These are phyloP conservation scores for Pseudomyrmex gracilis DNA, from an alignment of 1,140 invertebrate genomes.

Conservation along the genomic window DNA sequence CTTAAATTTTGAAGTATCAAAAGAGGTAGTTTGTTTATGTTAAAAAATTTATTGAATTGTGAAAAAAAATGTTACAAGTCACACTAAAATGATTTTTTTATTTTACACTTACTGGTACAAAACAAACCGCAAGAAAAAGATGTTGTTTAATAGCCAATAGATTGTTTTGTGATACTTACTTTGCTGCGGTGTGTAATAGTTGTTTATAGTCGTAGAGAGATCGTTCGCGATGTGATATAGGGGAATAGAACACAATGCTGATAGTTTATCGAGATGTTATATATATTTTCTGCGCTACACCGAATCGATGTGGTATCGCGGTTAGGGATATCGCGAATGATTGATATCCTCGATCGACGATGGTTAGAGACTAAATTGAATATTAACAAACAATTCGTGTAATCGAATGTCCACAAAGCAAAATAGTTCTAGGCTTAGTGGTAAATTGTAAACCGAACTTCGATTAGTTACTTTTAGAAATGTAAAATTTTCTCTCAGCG, in stretches of 20 bases:
- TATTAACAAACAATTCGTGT: slow-evolving; percentile 70
- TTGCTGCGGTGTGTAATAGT: not conserved
- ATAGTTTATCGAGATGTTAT: slow-evolving; percentile 57
- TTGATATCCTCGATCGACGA: slow-evolving; percentile 43
- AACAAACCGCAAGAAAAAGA: not conserved
- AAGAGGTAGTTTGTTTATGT: not conserved
- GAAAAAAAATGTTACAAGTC: too few relatives aligned
- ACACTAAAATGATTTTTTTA: not conserved
- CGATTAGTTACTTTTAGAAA: slow-evolving; percentile 15
- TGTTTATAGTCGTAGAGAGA: slow-evolving; percentile 39
- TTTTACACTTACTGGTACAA: too few relatives aligned
- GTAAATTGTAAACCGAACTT: slow-evolving; percentile 16
- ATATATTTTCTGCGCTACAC: slow-evolving; percentile 63
- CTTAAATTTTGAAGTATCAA: not conserved
- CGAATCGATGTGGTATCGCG: slow-evolving; percentile 62
- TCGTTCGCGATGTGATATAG: slow-evolving; percentile 15
- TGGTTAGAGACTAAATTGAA: slow-evolving; percentile 58
- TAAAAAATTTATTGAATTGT: not conserved
- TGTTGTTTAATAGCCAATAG: too few relatives aligned
- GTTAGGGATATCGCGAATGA: slow-evolving; percentile 61
- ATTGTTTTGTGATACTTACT: not conserved
- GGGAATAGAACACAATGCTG: slow-evolving; percentile 12
- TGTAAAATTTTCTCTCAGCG: not conserved
- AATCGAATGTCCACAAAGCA: slow-evolving; percentile 24
- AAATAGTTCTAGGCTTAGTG: slow-evolving; percentile 51